phyloP scores from a whole-genome alignment of 2,113 vertebrate genomes.

The Hippocampus zosterae region DNA sequence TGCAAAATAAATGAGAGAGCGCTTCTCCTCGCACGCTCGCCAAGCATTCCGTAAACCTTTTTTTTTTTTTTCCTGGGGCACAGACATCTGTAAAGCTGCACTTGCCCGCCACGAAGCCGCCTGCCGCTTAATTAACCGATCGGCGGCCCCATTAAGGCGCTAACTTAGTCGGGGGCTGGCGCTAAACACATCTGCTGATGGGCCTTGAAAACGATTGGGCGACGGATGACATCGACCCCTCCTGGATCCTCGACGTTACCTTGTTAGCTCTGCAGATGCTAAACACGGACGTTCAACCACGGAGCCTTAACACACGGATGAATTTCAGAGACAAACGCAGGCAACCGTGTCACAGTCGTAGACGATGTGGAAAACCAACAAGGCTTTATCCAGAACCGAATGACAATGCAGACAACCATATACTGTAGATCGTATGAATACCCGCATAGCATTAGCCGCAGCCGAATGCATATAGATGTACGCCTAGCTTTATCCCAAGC shows the following conservation, averaged over 20 bases:
- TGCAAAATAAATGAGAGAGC: too few relatives aligned
- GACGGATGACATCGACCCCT: conserved; percentile 79
- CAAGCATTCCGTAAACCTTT: neutral
- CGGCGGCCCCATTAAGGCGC: conserved; percentile 88
- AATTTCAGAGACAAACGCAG: too few relatives aligned
- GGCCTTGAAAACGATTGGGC: conserved; percentile 73
- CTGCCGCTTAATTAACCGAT: conserved; percentile 84
- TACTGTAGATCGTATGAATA: too few relatives aligned
- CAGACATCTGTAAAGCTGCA: conserved; percentile 17
- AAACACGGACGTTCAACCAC: neutral
- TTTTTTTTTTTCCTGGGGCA: neutral
- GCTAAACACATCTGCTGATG: conserved; percentile 89
- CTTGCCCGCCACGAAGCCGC: conserved; percentile 6
- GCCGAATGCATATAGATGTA: too few relatives aligned
- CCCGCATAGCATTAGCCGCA: too few relatives aligned
- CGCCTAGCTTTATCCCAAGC: too few relatives aligned
- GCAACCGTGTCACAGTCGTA: too few relatives aligned
- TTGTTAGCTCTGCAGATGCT: neutral
- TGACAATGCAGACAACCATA: too few relatives aligned
- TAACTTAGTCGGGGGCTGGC: conserved; percentile 78
- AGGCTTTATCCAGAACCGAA: too few relatives aligned
- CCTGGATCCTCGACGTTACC: neutral
- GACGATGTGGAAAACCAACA: neutral
- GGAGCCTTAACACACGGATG: neutral
- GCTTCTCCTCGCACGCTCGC: neutral